Evolutionary conservation across 2,888 invertebrate genomes (phyloP).

Genomic region (Tridacna gigas): DNA sequence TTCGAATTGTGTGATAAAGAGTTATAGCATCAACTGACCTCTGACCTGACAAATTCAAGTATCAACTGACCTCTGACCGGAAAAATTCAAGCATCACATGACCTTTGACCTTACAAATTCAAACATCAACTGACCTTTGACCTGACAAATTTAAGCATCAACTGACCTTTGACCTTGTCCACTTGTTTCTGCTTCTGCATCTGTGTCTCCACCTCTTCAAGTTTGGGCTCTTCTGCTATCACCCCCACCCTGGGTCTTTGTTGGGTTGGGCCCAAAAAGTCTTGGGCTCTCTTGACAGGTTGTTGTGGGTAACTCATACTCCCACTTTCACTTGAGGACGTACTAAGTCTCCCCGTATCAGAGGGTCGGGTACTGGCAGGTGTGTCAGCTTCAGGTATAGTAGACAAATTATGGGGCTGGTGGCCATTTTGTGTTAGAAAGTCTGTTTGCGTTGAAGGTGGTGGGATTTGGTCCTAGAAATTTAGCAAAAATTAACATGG

Average conservation of each 20-base stretch:
- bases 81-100: too few relatives aligned
- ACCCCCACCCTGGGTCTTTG: constrained; percentile 1
- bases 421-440: constrained; percentile 1
- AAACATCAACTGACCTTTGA: too few relatives aligned
- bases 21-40: too few relatives aligned
- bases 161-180: background rate
- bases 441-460: background rate
- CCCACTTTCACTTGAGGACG: constrained; percentile 43
- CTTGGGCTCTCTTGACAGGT: constrained; percentile 30
- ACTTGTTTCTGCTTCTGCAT: constrained; percentile 39
- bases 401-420: constrained; percentile 70
- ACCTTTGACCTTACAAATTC: too few relatives aligned
- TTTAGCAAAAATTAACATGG: background rate
- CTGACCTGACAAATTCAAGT: too few relatives aligned
- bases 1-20: too few relatives aligned
- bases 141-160: too few relatives aligned
- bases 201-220: constrained; percentile 60
- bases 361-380: constrained; percentile 63
- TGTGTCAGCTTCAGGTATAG: constrained; percentile 79
- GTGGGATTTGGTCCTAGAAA: background rate
- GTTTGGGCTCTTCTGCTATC: constrained; percentile 37
- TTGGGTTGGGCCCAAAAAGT: background rate
- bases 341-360: constrained; percentile 47
- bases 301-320: constrained; percentile 22
- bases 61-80: too few relatives aligned